Evolutionary conservation across 2,797 vertebrate species (phyloP).

Genomic region (Pangasius mekongensis): DNA sequence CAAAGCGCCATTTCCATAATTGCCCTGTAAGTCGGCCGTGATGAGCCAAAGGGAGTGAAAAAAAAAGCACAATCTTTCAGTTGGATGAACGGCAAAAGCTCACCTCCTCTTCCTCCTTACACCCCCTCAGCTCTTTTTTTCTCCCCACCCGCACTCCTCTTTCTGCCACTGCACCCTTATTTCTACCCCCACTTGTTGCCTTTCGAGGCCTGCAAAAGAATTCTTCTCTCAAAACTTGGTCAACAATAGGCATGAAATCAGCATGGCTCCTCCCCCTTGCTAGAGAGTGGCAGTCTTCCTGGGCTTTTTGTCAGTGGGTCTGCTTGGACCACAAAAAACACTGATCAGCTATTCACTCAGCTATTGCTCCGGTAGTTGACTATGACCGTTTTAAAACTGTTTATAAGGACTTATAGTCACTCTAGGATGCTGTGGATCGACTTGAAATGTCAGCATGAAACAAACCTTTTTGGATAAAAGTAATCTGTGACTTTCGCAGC

Average conservation of each 20-base stretch:
- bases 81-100: constrained; percentile 89
- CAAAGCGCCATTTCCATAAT: constrained; percentile 99
- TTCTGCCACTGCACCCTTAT: constrained; percentile 76
- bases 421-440: not conserved
- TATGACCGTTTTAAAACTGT: not conserved
- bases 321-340: constrained; percentile 58
- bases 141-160: constrained; percentile 72
- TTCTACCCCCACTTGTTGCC: constrained; percentile 88
- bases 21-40: constrained; percentile 95
- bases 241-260: constrained; percentile 93
- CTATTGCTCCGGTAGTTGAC: not conserved
- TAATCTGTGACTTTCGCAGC: constrained; percentile 38
- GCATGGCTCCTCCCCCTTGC: constrained; percentile 73
- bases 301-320: constrained; percentile 81
- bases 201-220: constrained; percentile 85
- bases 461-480: constrained; percentile 28
- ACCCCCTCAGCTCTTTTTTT: constrained; percentile 69
- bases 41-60: constrained; percentile 84
- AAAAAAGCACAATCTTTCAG: constrained; percentile 87
- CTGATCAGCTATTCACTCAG: constrained; percentile 21
- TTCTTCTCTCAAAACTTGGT: constrained; percentile 81
- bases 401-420: not conserved
- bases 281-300: constrained; percentile 82
- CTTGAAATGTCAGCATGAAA: constrained; percentile 27
- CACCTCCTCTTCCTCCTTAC: constrained; percentile 73